Base-by-base conservation (phyloP, 2,888 invertebrate species). In the Nemotelus nigrinus region DNA sequence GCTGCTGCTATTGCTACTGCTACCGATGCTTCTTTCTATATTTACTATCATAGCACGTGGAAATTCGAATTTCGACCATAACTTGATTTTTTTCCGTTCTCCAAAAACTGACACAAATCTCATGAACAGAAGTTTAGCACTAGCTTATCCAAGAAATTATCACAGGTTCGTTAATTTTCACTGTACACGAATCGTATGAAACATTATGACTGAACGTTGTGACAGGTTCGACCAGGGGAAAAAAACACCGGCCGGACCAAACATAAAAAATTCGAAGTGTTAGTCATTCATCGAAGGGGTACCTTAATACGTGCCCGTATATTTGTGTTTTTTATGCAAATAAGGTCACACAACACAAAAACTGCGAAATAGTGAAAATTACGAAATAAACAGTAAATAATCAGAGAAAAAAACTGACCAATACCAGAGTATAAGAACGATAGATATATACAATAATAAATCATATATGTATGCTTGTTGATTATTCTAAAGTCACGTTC, bases 101-200 rank as follows among this genome's bases (percentile, higher is more conserved):
- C n/a, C n/a, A 4, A 5, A 60, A 60, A 60, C 4, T 7, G 57
- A 60, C 25, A 60, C 25, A 60, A 41, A 60, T 5, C 25, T 25
- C 41, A 8, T 48, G 48, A 4, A 47, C 41, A 43, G 60, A 44
- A 74, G 74, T 74, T 55, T 63, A 48, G 67, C 25, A 41, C 48
- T 10, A 57, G 65, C 72, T 76, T 44, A 53, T 47, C 25, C 6
- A 76, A 76, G 43, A 76, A 76, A 79, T 79, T 79, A 77, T 48
- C 77, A 77, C 48, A 41, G 10, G 50, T 8, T 6, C 45, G 79
- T 68, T 79, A 79, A 79, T 55, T 50, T 7, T 4, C 48, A 48
- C 47, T 47, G 63, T 48, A 74, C 60, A 60, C 63, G 25, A 39
- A 25, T 41, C 8, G 43, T 25, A 68, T 25, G 48, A 47, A 48